Conservation (phyloP, 1,140 invertebrate species). For the Schlechtendalia chinensis region DNA sequence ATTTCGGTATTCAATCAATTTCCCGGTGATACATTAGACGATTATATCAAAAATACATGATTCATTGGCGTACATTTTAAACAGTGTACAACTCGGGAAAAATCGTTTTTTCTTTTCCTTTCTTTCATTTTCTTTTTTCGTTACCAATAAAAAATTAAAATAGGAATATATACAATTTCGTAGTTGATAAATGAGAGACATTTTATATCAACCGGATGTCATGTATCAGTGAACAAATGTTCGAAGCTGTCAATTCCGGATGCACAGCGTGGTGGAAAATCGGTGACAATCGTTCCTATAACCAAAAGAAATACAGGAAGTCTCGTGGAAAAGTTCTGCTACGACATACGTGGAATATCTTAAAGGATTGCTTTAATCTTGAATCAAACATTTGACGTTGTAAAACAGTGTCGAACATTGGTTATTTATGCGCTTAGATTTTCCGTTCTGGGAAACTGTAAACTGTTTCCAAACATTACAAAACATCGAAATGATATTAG, state of each 20-base stretch:
- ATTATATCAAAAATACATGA: neutral
- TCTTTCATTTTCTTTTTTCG: neutral
- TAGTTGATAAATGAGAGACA: conserved; percentile 23
- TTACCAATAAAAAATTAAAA: neutral
- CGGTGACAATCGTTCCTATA: conserved; percentile 33
- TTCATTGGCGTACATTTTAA: neutral
- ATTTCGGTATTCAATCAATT: neutral
- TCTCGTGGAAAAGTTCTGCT: neutral
- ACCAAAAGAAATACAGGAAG: neutral
- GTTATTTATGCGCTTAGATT: neutral
- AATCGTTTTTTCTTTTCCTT: neutral
- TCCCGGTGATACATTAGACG: neutral
- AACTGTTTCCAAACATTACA: no score
- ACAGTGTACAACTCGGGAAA: neutral
- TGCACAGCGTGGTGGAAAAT: conserved; percentile 16
- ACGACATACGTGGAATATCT: neutral
- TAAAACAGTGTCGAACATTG: neutral
- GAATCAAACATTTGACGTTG: neutral
- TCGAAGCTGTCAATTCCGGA: conserved; percentile 39
- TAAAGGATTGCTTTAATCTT: neutral
- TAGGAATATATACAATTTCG: neutral
- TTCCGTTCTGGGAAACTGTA: no score
- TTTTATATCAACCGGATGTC: conserved; percentile 33
- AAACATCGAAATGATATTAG: no score
- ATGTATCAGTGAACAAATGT: conserved; percentile 24